These are phyloP conservation scores for Chrosomus eos DNA, from an alignment of 2,797 vertebrate species.

Conservation along the genomic window DNA sequence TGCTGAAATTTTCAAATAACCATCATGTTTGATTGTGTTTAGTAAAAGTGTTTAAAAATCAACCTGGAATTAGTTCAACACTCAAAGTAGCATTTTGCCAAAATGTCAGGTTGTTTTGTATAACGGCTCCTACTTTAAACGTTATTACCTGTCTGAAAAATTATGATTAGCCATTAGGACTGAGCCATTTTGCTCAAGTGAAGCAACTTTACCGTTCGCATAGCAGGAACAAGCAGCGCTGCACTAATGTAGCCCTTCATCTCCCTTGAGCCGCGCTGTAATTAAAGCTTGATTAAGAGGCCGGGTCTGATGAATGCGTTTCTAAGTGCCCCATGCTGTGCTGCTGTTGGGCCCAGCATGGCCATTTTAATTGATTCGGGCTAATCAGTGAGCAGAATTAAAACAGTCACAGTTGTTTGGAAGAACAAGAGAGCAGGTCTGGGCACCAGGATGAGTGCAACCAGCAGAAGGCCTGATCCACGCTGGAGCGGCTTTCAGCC, in stretches of 20 bases:
- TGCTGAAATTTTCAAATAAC: neutral
- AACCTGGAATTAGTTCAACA: slow-evolving; percentile 26
- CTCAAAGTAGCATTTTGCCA: slow-evolving; percentile 14
- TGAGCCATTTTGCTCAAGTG: slow-evolving; percentile 47
- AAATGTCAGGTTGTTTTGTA: slow-evolving; percentile 37
- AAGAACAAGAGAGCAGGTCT: slow-evolving; percentile 61
- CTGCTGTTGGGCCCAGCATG: slow-evolving; percentile 75
- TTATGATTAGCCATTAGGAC: slow-evolving; percentile 42
- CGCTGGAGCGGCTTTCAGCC: slow-evolving; percentile 61
- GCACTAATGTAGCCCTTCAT: slow-evolving; percentile 69
- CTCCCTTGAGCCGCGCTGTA: slow-evolving; percentile 71
- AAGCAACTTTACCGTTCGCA: slow-evolving; percentile 47
- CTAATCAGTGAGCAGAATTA: slow-evolving; percentile 83
- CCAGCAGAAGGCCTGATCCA: slow-evolving; percentile 73
- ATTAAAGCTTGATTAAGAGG: slow-evolving; percentile 84
- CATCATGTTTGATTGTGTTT: slow-evolving; percentile 27
- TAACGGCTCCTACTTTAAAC: slow-evolving; percentile 52
- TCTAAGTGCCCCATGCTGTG: slow-evolving; percentile 78
- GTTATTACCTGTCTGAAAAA: slow-evolving; percentile 47
- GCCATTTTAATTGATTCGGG: slow-evolving; percentile 77
- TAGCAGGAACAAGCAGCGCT: slow-evolving; percentile 58
- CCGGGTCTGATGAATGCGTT: slow-evolving; percentile 75
- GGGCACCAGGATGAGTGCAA: slow-evolving; percentile 59
- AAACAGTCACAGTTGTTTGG: slow-evolving; percentile 83
- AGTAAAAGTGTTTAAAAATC: neutral